Evolutionary conservation across 2,888 invertebrate species (phyloP).

Genomic region (Drosophila ochracea): DNA sequence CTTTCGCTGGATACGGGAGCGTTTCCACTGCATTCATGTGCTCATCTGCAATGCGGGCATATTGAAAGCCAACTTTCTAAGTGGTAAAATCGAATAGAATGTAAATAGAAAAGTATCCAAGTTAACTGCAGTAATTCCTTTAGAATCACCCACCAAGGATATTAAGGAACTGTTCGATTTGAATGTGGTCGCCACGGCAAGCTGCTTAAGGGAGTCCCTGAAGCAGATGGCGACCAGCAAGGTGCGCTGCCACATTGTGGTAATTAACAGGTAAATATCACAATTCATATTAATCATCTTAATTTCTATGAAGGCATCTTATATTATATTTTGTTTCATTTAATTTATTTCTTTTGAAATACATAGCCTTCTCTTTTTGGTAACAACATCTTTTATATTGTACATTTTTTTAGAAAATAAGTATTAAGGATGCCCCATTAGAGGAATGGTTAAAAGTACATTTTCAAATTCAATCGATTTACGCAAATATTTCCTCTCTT

Average conservation of each 20-base stretch:
- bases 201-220: constrained; percentile 87
- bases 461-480: not conserved
- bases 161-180: constrained; percentile 83
- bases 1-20: constrained; percentile 81
- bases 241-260: constrained; percentile 87
- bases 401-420: not conserved
- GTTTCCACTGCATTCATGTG: constrained; percentile 82
- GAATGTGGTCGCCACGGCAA: constrained; percentile 87
- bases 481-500: not conserved
- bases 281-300: not conserved
- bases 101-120: not conserved
- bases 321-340: not conserved
- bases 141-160: constrained; percentile 81
- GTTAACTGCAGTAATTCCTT: too few species aligned
- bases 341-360: not conserved
- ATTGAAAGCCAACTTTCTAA: constrained; percentile 82
- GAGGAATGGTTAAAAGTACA: not conserved
- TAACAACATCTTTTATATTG: not conserved
- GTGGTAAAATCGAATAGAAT: constrained; percentile 60
- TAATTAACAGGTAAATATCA: constrained; percentile 87
- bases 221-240: constrained; percentile 86
- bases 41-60: constrained; percentile 85
- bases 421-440: not conserved
- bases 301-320: not conserved
- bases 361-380: not conserved